Evolutionary conservation across 2,113 vertebrate species (phyloP), one percentile per base, ranked within the genome.

Genomic region (Silurus meridionalis): DNA sequence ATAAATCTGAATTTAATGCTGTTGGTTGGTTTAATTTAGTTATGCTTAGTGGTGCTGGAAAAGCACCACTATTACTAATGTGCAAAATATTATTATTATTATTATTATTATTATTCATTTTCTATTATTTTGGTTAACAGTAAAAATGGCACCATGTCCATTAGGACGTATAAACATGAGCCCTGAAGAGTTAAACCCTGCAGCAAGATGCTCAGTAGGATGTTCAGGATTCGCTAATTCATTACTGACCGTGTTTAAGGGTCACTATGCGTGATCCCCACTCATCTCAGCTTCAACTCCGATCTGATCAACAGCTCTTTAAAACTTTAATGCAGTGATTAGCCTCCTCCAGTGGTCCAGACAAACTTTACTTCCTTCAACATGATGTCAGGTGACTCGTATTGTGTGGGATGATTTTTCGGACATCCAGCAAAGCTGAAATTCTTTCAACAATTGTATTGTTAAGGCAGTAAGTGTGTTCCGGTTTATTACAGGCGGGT

Each of bases 181-280:
- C 25, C 19, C 8, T 19, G 66, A 13, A 25, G 53, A 52, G 37
- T 78, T 66, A 7, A 37, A 50, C 17, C 28, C 53, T 21, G n/a
- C 55, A 77, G 63, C n/a, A 9, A n/a, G 63, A 10, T 13, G 61
- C 61, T 37, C 37, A 81, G 53, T 80, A 69, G 64, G 28, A 80
- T 82, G 37, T 80, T 88, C 48, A 89, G n/a, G 64, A 77, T 66
- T 86, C 82, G 77, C 74, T 84, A 82, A 61, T 55, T 71, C 15
- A 75, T 85, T 84, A 50, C 71, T 58, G 46, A 69, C n/a, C 3
- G 46, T 66, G n/a, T 72, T 37, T 57, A 74, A 14, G 58, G 84
- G 78, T 53, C 55, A 75, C 69, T 71, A 48, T 48, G 57, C 28
- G 21, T 74, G 77, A 79, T 48, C 74, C 61, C 21, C 37, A 17